Percentiles rank a stretch among this genome's conserved stretches.
phyloP scores from a whole-genome alignment of 2,797 vertebrate genomes.

The Helicolenus hilgendorfi region DNA sequence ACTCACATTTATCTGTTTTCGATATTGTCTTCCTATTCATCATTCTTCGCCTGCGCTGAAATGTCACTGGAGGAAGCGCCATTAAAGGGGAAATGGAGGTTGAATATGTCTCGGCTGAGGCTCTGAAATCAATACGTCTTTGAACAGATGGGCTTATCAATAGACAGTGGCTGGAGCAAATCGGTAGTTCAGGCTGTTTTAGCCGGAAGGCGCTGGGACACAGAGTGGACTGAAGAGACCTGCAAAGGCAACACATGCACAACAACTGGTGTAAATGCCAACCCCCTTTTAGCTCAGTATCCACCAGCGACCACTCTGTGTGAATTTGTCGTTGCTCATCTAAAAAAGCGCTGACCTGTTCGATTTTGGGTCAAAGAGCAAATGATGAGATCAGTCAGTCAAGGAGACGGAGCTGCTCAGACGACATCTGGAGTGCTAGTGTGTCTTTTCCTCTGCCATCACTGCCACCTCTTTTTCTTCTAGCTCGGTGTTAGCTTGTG shows the following conservation, averaged over 20 bases:
- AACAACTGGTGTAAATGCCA: constrained; percentile 60
- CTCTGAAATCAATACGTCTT: constrained; percentile 78
- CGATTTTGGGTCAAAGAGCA: constrained; percentile 11
- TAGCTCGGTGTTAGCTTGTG: not conserved
- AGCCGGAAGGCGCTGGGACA: constrained; percentile 39
- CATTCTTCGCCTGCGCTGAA: constrained; percentile 62
- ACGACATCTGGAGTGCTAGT: not conserved
- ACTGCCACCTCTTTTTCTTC: constrained; percentile 1
- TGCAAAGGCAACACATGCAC: constrained; percentile 19
- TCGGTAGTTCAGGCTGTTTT: constrained; percentile 50
- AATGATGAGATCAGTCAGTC: constrained; percentile 33
- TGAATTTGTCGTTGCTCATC: not conserved
- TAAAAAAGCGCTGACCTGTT: constrained; percentile 27
- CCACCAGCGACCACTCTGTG: not conserved
- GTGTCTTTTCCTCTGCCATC: not conserved
- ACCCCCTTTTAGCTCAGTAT: constrained; percentile 15
- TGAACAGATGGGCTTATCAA: constrained; percentile 83
- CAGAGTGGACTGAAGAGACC: constrained; percentile 1
- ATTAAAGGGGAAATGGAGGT: constrained; percentile 84
- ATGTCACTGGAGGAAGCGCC: constrained; percentile 73
- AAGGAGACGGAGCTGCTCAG: constrained; percentile 4
- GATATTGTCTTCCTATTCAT: constrained; percentile 66
- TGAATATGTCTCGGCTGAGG: constrained; percentile 76
- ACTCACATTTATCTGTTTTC: constrained; percentile 74
- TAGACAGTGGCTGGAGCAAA: constrained; percentile 68